Evolutionary conservation across 2,113 vertebrate genomes (phyloP).

Genomic region (Kryptolebias marmoratus): DNA sequence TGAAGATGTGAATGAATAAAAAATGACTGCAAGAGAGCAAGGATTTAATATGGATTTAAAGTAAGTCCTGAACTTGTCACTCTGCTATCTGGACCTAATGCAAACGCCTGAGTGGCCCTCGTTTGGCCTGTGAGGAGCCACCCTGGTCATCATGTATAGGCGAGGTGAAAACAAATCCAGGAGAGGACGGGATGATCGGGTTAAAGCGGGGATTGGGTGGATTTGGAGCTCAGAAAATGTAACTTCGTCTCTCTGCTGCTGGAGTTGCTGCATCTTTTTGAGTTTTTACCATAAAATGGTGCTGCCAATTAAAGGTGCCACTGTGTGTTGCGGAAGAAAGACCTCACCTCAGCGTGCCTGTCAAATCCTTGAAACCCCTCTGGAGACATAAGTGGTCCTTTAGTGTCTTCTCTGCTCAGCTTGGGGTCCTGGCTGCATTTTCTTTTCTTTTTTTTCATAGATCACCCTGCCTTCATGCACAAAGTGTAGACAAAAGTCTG

Average conservation of each 20-base stretch:
- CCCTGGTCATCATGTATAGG: constrained; percentile 46
- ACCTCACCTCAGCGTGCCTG: constrained; percentile 29
- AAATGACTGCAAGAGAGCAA: constrained; percentile 5
- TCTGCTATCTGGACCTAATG: constrained; percentile 53
- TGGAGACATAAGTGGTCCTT: constrained; percentile 42
- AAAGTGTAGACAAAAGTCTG: constrained; percentile 50
- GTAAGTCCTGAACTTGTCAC: constrained; percentile 59
- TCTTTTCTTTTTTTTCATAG: constrained; percentile 1
- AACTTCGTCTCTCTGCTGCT: constrained; percentile 60
- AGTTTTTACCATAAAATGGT: constrained; percentile 25
- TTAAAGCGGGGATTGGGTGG: constrained; percentile 65
- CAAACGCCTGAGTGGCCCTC: constrained; percentile 71
- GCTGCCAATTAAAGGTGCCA: constrained; percentile 59
- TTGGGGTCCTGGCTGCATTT: constrained; percentile 38
- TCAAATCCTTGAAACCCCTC: constrained; percentile 29
- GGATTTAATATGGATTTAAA: constrained; percentile 55
- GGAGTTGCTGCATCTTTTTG: constrained; percentile 47
- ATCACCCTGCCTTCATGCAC: constrained; percentile 32
- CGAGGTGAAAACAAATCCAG: constrained; percentile 37
- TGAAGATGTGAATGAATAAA: not conserved
- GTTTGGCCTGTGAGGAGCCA: constrained; percentile 69
- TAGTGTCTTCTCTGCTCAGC: constrained; percentile 38
- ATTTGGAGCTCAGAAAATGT: constrained; percentile 63
- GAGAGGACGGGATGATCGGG: constrained; percentile 27
- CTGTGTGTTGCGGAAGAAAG: constrained; percentile 35